Evolutionary conservation across 2,797 vertebrate genomes (phyloP), one percentile per base, ranked within the genome.

Genomic region (Alfaro cultratus): DNA sequence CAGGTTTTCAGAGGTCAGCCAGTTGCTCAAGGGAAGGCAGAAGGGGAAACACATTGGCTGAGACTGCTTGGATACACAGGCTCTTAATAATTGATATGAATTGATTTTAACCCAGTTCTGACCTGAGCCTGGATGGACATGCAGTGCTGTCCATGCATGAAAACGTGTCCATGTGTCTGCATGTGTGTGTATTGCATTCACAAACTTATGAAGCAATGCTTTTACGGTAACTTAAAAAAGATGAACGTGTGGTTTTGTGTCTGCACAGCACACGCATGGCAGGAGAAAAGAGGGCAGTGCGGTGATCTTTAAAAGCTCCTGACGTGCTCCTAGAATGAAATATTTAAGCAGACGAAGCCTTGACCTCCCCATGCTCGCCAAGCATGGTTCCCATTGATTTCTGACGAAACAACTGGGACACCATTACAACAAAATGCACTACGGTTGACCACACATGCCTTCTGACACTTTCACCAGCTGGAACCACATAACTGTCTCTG

Each of bases 351-450:
- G 96, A 93, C 91, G 95, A 96, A 97, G 96, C 94, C 96, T 93
- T 98, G 97, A 98, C 97, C 91, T 90, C 88, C 74, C 91, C 93
- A 93, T 96, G 96, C 96, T 94, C 96, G 94, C 96, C 94, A 95
- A 96, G 95, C 95, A 95, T 95, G 97, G 96, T 96, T 96, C 93
- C 95, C 97, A 99, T 98, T 97, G 97, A 99, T 98, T 99, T 97
- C 96, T 94, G 95, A 97, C 97, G 96, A 96, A 95, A 95, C 97
- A 97, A 96, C 97, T 96, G 97, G 97, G 97, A 98, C 96, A 94
- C 94, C 95, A 97, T 97, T 97, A 98, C 97, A 98, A 95, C 97
- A 97, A 98, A 99, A 98, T 96, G 97, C 97, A 98, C 97, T 97
- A 98, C 96, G 97, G 96, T 95, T 88, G 92, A 93, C 93, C 92